These are phyloP conservation scores for Microcebus lehilahytsara DNA, from an alignment of 2,113 vertebrate genomes.

Conservation along the genomic window DNA sequence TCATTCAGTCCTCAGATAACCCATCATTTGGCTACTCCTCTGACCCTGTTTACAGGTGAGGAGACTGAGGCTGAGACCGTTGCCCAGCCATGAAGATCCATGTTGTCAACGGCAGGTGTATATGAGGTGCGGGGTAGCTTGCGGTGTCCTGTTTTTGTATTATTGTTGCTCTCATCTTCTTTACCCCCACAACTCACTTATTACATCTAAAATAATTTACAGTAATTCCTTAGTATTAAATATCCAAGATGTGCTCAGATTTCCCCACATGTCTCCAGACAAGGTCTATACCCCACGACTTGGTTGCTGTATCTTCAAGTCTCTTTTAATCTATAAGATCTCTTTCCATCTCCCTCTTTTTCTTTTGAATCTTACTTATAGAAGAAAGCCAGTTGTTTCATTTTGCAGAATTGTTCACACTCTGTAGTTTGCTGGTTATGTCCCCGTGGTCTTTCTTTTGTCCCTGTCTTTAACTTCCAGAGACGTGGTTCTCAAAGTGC, in stretches of 20 bases:
- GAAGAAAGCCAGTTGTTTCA: background rate
- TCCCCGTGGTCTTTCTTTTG: background rate
- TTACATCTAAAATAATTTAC: background rate
- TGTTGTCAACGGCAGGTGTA: accelerated
- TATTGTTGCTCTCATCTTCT: background rate
- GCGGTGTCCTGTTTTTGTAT: accelerated
- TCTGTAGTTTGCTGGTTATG: background rate
- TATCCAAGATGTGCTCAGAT: too few relatives aligned
- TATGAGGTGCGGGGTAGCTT: background rate
- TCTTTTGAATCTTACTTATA: background rate
- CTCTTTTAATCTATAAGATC: too few relatives aligned
- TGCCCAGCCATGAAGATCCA: accelerated
- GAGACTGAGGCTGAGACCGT: background rate
- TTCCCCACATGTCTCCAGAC: background rate
- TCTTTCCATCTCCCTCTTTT: background rate
- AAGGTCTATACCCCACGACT: too few relatives aligned
- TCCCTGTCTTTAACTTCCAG: background rate
- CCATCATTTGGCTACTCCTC: background rate
- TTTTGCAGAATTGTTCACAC: background rate
- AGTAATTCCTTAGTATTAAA: background rate
- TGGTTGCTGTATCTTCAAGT: background rate
- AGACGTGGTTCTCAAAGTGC: background rate
- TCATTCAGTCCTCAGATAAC: background rate
- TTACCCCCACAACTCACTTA: background rate
- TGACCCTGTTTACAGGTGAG: too few relatives aligned